These are phyloP conservation scores for Melospiza georgiana DNA, from an alignment of 2,113 vertebrate species.

Conservation along the genomic window DNA sequence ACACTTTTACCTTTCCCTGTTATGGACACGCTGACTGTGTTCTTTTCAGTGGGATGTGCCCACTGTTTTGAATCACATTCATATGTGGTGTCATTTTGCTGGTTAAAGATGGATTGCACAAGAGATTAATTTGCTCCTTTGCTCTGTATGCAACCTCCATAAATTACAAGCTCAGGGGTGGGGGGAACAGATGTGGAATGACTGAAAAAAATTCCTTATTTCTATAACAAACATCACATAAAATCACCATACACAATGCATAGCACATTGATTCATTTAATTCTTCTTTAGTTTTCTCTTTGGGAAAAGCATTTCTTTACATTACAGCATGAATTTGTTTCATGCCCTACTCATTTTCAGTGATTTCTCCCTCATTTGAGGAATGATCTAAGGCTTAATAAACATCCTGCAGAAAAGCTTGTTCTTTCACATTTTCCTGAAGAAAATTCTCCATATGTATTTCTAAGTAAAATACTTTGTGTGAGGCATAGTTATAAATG, in stretches of 20 bases:
- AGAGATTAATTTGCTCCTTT: slow-evolving; percentile 34
- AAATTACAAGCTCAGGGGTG: slow-evolving; percentile 32
- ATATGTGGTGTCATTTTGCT: slow-evolving; percentile 26
- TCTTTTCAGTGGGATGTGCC: slow-evolving; percentile 64
- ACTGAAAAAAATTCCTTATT: slow-evolving; percentile 62
- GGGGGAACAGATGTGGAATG: slow-evolving; percentile 56
- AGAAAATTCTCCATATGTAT: slow-evolving; percentile 25
- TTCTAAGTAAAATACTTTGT: neutral
- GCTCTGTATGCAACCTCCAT: neutral
- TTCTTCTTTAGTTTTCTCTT: slow-evolving; percentile 77
- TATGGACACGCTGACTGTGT: slow-evolving; percentile 29
- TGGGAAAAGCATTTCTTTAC: slow-evolving; percentile 77
- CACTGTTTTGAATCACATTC: slow-evolving; percentile 39
- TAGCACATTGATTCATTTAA: slow-evolving; percentile 79
- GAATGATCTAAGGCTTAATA: slow-evolving; percentile 39
- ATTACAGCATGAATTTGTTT: slow-evolving; percentile 81
- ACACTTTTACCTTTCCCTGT: neutral
- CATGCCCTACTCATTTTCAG: slow-evolving; percentile 79
- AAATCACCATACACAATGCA: slow-evolving; percentile 74
- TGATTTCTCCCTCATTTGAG: slow-evolving; percentile 68
- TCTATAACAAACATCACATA: slow-evolving; percentile 76
- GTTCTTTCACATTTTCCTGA: neutral
- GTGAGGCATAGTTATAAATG: neutral
- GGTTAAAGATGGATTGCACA: neutral
- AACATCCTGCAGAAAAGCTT: neutral